Evolutionary conservation across 2,797 vertebrate genomes (phyloP).

Genomic region (Tenualosa thibaudeaui): DNA sequence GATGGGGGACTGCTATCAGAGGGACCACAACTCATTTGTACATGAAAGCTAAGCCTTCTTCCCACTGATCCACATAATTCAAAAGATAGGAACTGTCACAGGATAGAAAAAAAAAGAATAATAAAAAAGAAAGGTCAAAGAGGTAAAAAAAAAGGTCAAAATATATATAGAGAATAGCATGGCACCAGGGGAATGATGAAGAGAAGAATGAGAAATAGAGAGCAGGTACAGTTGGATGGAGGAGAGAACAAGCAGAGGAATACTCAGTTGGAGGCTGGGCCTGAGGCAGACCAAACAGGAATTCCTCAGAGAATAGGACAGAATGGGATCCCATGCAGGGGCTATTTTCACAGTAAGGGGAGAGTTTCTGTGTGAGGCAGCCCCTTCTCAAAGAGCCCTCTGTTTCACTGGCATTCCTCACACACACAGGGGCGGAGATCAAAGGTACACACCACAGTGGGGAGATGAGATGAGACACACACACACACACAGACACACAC

Average conservation of each 20-base stretch:
- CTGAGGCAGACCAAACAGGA: conserved; percentile 37
- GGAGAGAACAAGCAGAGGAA: neutral
- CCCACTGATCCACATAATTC: neutral
- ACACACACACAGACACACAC: conserved; percentile 33
- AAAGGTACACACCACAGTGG: conserved; percentile 48
- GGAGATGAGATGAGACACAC: conserved; percentile 34
- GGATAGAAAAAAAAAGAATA: neutral
- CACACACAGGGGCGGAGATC: conserved; percentile 51
- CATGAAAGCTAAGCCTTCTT: neutral
- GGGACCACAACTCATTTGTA: neutral
- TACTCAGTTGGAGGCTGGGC: neutral
- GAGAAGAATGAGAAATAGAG: neutral
- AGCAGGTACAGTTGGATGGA: neutral
- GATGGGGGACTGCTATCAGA: neutral
- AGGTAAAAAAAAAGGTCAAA: neutral
- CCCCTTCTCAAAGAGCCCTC: conserved; percentile 80
- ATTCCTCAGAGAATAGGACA: conserved; percentile 63
- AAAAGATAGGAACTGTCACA: neutral
- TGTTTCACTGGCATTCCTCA: conserved; percentile 79
- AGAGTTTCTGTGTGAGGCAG: conserved; percentile 51
- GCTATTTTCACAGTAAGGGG: conserved; percentile 81
- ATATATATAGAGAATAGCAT: neutral
- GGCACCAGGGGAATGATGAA: neutral
- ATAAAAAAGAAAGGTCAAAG: neutral
- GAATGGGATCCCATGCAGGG: conserved; percentile 74